Evolutionary conservation across 2,797 vertebrate species (phyloP), one percentile per base, ranked within the genome.

Genomic region (Balearica regulorum): DNA sequence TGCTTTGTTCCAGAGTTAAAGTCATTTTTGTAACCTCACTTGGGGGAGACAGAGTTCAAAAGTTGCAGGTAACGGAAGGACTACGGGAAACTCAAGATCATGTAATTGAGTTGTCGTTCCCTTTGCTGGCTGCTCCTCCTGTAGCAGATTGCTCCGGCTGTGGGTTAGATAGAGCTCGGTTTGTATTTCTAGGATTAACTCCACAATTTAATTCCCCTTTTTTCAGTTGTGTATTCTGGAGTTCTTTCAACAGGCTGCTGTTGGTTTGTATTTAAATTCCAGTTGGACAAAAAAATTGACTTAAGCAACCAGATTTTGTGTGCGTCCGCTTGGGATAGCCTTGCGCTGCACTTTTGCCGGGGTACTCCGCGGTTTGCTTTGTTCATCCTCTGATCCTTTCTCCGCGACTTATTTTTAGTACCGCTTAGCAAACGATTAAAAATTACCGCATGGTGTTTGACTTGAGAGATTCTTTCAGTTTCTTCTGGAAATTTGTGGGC

Each of bases 81-180:
- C 17, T 7, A 4, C 1, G 7, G n/a, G 31, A 61, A 35, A 14
- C 13, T 16, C 6, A 2, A 13, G 28, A 4, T 25, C 3, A 14
- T 3, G n/a, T 15, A 13, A 5, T 6, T 13, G 54, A 65, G 46
- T 6, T 49, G 35, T 57, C 1, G 0, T 25, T 78, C 29, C 11
- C 48, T 26, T 19, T 26, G 43, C 33, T 29, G 17, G 41, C 51
- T 16, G 75, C 44, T 5, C 8, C n/a, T 65, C 54, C 44, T 28
- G 26, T 15, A 15, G 86, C 6, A 3, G 25, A 5, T 61, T 29
- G 37, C 79, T 77, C 35, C 58, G 9, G 35, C 29, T 19, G 35
- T 20, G 54, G 46, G 44, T 35, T 71, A 39, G 29, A 3, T 6
- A 17, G 62, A 53, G 64, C 58, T 58, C 44, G 5, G 16, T 8